Evolutionary conservation across 2,888 invertebrate species (phyloP), one percentile per base, ranked within the genome.

Genomic region (Polydesmus complanatus): DNA sequence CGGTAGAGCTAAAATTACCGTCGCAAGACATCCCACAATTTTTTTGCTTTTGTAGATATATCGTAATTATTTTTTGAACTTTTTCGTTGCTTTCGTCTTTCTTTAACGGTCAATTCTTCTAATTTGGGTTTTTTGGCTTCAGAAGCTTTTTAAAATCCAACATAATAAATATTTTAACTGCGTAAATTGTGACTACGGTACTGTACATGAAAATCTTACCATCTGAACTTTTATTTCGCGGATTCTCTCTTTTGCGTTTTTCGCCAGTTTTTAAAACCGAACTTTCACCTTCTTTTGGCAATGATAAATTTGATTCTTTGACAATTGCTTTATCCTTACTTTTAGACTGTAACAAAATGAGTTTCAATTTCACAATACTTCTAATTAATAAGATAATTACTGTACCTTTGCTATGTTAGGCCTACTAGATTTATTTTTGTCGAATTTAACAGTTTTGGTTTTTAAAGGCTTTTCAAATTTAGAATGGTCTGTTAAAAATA

Each of bases 21-120:
- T 53, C 63, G 27, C 19, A 62, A 49, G 21, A 51, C 37, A 27
- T 63, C 63, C 63, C 63, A 63, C 21, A 63, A 27, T 23, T 60
- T 55, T 53, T 63, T 63, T 18, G 62, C 62, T 25, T 62, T 49
- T 3, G n/a, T 22, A 1, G 51, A 25, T 19, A 63, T 50, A 26
- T 63, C 59, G 27, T 60, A 63, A 49, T 58, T 58, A 27, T 58
- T 58, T 27, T 51, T 58, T 11, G 22, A 51, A 26, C 58, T 58
- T 58, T 58, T 58, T 21, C 58, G 37, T 14, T 25, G 22, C 3
- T n/a, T 2, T 51, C 27, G 23, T 58, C 58, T 51, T 2, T 58
- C 58, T 23, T 58, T 58, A 19, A 18, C 23, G 19, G 37, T 52
- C 58, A 58, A 21, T 21, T 56, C 56, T 23, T 56, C 48, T 2